Evolutionary conservation across 2,888 invertebrate genomes (phyloP).

Genomic region (Cenopis cana): DNA sequence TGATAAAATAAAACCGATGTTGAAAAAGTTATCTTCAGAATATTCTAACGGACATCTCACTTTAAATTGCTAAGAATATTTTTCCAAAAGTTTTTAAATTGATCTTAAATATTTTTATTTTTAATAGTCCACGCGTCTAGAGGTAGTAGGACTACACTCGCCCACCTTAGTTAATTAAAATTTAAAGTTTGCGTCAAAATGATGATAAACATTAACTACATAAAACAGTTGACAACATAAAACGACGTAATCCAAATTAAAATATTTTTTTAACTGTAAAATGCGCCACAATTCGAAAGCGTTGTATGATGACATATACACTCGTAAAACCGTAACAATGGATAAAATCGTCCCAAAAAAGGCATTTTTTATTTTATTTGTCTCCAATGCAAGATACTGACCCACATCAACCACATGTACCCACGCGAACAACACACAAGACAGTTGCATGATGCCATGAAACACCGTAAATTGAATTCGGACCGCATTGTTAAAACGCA

Average conservation of each 20-base stretch:
- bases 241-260: background rate
- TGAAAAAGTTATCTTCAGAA: slow-evolving; percentile 51
- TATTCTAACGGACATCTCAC: slow-evolving; percentile 55
- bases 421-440: slow-evolving; percentile 67
- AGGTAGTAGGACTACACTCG: no score
- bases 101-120: background rate
- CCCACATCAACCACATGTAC: slow-evolving; percentile 72
- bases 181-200: no score
- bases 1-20: slow-evolving; percentile 64
- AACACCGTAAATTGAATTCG: slow-evolving; percentile 76
- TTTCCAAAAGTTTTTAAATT: background rate
- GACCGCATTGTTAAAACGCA: slow-evolving; percentile 67
- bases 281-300: background rate
- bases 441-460: slow-evolving; percentile 78
- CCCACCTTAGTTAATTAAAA: no score
- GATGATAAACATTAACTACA: no score
- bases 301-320: background rate
- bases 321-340: slow-evolving; percentile 9
- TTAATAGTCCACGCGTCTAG: no score
- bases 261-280: background rate
- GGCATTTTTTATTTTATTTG: slow-evolving; percentile 41
- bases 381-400: slow-evolving; percentile 70
- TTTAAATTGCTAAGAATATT: slow-evolving; percentile 41
- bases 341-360: slow-evolving; percentile 20
- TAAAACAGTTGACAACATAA: background rate